Evolutionary conservation across 1,140 invertebrate species (phyloP).

Genomic region (Drosophila saltans): DNA sequence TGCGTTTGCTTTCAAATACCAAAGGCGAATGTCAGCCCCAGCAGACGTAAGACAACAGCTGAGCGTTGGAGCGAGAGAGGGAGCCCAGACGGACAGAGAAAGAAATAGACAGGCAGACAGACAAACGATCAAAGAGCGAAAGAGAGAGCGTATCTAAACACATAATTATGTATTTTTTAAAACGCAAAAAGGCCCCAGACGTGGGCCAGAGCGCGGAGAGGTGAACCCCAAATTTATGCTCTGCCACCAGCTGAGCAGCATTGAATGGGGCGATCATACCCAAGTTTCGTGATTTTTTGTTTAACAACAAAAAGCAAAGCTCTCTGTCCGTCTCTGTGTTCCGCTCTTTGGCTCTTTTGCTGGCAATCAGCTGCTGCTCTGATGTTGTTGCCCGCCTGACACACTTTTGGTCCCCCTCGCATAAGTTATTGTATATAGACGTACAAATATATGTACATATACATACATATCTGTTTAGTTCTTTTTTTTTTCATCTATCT

Average conservation of each 20-base stretch:
- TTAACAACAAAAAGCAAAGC: slow-evolving; percentile 66
- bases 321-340: slow-evolving; percentile 19
- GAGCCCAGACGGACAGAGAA: slow-evolving; percentile 10
- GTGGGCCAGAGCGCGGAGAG: slow-evolving; percentile 45
- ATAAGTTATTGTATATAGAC: slow-evolving; percentile 1
- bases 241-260: slow-evolving; percentile 53
- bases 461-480: slow-evolving; percentile 38
- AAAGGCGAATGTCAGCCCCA: slow-evolving; percentile 67
- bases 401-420: slow-evolving; percentile 54
- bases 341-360: slow-evolving; percentile 26
- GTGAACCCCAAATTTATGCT: slow-evolving; percentile 70
- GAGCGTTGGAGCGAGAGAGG: slow-evolving; percentile 17
- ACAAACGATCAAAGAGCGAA: slow-evolving; percentile 18
- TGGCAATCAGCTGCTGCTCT: slow-evolving; percentile 71
- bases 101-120: slow-evolving; percentile 9
- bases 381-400: slow-evolving; percentile 69
- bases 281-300: slow-evolving; percentile 70
- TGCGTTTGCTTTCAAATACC: slow-evolving; percentile 76
- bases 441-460: neutral
- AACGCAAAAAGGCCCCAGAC: slow-evolving; percentile 67
- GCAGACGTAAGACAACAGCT: slow-evolving; percentile 52
- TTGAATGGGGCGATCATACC: slow-evolving; percentile 56
- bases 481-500: slow-evolving; percentile 55
- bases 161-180: slow-evolving; percentile 82
- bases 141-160: slow-evolving; percentile 67